Base-by-base conservation (phyloP, 1,140 invertebrate species). In the Drosophila santomea region DNA sequence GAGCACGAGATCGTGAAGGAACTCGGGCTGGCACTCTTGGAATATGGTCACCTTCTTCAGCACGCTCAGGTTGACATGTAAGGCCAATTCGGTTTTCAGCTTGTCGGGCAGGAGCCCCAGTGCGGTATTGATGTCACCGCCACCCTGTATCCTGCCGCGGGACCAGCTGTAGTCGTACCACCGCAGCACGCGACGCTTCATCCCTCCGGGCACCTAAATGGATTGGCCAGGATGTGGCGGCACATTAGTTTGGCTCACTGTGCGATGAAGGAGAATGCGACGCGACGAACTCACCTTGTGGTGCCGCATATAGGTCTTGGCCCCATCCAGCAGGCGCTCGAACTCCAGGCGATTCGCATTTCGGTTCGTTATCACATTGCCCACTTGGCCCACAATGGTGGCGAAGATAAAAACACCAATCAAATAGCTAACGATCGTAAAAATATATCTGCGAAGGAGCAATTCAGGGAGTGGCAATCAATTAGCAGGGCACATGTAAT, bases 161-260 rank as follows among this genome's bases (percentile, higher is more conserved):
- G 97, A 98, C 98, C 98, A 99, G 3, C 97, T 98, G 92, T 99
- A 99, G 93, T 99, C 98, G 92, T 99, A 99, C 98, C 98, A 99
- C 10, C 98, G 94, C 17, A 99, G 95, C 6, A 99, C 98, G 23
- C 98, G 93, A 32, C 97, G 94, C 92, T 99, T 98, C 96, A 99
- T 98, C 8, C 97, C 97, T 23, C 96, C 95, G 1, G 98, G 98
- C 6, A 99, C 98, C 95, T 95, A 25, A n/a, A 51, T 17, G 17
- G n/a, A 38, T 14, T 1, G n/a, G 35, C 8, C 5, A 15, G 39
- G 17, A 25, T 14, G 7, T 7, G 28, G 28, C 28, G 28, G 28
- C 7, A 8, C 28, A 32, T 32, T 32, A 32, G 28, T 32, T 32
- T 7, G 36, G 11, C 20, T 7, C 12, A 3, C 36, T 38, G 10